Evolutionary conservation across 2,797 vertebrate species (phyloP).

Genomic region (Amblyraja radiata): DNA sequence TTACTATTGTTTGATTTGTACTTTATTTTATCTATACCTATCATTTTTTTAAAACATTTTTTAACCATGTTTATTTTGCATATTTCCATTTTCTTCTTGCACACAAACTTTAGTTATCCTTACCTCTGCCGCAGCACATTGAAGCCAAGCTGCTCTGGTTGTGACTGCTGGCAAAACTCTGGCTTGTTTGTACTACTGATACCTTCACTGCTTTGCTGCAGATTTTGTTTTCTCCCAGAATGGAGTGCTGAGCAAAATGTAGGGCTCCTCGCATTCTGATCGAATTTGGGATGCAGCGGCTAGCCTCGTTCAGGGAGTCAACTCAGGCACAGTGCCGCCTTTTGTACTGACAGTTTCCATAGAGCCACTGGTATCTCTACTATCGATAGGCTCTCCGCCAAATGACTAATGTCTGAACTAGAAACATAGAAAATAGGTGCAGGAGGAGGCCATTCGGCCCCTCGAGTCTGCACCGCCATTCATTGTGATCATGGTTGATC

Average conservation of each 20-base stretch:
- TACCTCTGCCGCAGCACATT: neutral
- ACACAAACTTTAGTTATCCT: neutral
- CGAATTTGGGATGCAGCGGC: neutral
- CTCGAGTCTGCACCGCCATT: too few species aligned
- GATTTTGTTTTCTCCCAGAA: neutral
- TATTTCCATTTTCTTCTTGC: neutral
- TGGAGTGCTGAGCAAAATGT: neutral
- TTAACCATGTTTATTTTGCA: neutral
- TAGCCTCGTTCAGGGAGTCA: neutral
- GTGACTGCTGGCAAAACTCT: neutral
- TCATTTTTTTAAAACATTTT: too few species aligned
- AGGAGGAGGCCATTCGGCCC: too few species aligned
- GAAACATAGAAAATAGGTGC: too few species aligned
- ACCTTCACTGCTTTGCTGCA: neutral
- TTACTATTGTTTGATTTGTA: neutral
- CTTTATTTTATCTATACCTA: neutral
- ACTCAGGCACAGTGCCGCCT: neutral
- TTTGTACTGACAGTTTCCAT: neutral
- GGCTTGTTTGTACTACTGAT: neutral
- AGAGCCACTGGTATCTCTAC: neutral
- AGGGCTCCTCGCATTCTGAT: neutral
- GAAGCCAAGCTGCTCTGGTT: neutral
- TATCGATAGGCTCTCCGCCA: neutral
- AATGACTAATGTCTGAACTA: neutral
- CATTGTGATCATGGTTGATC: too few species aligned